Base-by-base conservation (phyloP, 2,888 invertebrate genomes). In the Acleris sparsana region DNA sequence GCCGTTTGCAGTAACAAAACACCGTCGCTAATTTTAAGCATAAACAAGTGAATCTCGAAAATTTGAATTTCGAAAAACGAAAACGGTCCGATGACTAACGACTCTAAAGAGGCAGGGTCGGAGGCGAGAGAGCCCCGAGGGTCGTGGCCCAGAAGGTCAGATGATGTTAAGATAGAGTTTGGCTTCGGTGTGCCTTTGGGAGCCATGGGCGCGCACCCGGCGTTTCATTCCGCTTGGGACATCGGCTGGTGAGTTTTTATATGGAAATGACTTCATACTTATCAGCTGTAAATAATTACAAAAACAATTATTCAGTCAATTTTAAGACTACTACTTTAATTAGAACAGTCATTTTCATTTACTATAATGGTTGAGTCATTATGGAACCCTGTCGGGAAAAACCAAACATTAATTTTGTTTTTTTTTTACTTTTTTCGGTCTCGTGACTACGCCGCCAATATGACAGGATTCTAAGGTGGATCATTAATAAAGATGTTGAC, bases 121-220 rank as follows among this genome's bases (percentile, higher is more conserved):
- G 83, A 80, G 61, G 70, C 77, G 17, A 71, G 73, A 9, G 65
- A 66, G 61, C 62, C 78, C 13, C 72, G 76, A 22, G 81, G 84
- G 1, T 83, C 88, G 22, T 87, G 88, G 89, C 75, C 81, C 20
- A 71, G 84, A 20, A 79, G 86, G 11, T 77, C 89, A 3, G 93
- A 93, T 49, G 93, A 94, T 60, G 91, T 94, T 69, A 94, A 94
- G 79, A 86, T 94, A 44, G 94, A 94, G 80, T 84, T 93, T 18
- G 92, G 92, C 1, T 90, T 92, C 55, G 92, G 93, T 48, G 86
- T 90, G 59, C 93, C 94, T 7, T 85, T 93, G 67, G 93, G 93
- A 20, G 83, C 92, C 64, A 93, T 93, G 92, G 92, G 90, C 63
- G 86, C 92, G 51, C 92, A 93, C 70, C 92, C 92, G n/a, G 90